phyloP scores from a whole-genome alignment of 2,888 invertebrate species.

The Chromoteleia sp. region DNA sequence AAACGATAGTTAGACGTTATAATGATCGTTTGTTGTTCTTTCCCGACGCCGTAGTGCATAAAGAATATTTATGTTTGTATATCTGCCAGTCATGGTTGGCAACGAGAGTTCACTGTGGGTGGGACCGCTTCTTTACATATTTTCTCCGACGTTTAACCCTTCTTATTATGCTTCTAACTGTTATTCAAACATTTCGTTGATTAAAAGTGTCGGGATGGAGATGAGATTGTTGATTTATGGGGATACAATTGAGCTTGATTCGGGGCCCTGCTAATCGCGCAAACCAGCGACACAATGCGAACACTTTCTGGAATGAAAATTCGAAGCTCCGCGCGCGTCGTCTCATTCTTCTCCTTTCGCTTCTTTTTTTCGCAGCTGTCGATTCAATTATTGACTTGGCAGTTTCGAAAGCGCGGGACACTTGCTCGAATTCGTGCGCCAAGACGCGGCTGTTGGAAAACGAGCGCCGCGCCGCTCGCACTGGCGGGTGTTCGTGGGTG shows the following conservation, averaged over 20 bases:
- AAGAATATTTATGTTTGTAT: conserved; percentile 70
- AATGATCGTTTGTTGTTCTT: conserved; percentile 68
- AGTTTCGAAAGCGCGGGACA: conserved; percentile 43
- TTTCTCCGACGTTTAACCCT: conserved; percentile 73
- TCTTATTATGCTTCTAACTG: conserved; percentile 63
- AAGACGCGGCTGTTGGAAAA: conserved; percentile 24
- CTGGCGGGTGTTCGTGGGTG: conserved; percentile 60
- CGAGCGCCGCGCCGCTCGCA: conserved; percentile 30
- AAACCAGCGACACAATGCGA: conserved; percentile 48
- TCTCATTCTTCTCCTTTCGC: neutral
- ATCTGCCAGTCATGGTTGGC: conserved; percentile 77
- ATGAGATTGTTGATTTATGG: conserved; percentile 67
- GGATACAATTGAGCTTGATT: conserved; percentile 54
- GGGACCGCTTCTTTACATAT: conserved; percentile 75
- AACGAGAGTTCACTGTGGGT: conserved; percentile 75
- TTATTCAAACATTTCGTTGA: conserved; percentile 66
- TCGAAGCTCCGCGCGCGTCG: neutral
- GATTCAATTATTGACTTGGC: conserved; percentile 56
- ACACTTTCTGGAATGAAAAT: conserved; percentile 30
- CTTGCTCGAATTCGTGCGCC: conserved; percentile 31
- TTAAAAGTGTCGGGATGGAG: conserved; percentile 58
- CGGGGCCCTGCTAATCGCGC: conserved; percentile 45
- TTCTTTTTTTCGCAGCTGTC: conserved; percentile 57
- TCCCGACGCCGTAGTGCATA: conserved; percentile 57
- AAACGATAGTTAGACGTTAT: conserved; percentile 67